Evolutionary conservation across 2,113 vertebrate species (phyloP).

Genomic region (Calypte anna): DNA sequence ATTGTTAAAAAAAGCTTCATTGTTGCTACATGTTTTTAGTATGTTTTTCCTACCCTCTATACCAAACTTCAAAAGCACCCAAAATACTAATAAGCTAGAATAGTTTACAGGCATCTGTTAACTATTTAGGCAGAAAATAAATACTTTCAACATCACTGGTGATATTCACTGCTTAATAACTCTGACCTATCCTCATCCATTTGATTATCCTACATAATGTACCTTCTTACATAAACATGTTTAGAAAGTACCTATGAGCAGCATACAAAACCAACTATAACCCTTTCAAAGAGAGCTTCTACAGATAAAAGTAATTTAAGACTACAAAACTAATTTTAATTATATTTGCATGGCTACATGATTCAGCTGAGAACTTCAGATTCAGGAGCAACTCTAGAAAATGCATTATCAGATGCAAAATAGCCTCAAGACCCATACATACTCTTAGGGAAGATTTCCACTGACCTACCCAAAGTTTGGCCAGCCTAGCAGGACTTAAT

Average conservation of each 20-base stretch:
- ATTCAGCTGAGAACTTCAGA: not conserved
- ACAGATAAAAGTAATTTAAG: not conserved
- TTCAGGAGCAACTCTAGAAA: not conserved
- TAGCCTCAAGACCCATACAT: not conserved
- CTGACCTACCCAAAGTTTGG: not conserved
- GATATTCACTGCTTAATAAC: not conserved
- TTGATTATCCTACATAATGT: not conserved
- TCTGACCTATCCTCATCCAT: not conserved
- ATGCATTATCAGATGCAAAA: not conserved
- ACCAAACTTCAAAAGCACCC: not conserved
- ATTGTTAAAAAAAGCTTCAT: not conserved
- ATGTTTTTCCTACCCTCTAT: not conserved
- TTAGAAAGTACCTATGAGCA: not conserved
- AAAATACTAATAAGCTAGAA: not conserved
- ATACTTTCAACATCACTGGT: not conserved
- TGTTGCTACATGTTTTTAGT: not conserved
- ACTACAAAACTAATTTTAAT: not conserved
- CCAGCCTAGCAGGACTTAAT: not conserved
- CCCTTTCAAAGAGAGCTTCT: not conserved
- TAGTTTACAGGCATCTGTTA: not conserved
- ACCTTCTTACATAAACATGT: not conserved
- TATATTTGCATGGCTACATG: not conserved
- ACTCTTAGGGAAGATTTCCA: not conserved
- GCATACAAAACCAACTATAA: not conserved
- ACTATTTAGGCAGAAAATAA: not conserved